Evolutionary conservation across 2,113 vertebrate genomes (phyloP), one percentile per base, ranked within the genome.

Genomic region (Nyctereutes procyonoides): DNA sequence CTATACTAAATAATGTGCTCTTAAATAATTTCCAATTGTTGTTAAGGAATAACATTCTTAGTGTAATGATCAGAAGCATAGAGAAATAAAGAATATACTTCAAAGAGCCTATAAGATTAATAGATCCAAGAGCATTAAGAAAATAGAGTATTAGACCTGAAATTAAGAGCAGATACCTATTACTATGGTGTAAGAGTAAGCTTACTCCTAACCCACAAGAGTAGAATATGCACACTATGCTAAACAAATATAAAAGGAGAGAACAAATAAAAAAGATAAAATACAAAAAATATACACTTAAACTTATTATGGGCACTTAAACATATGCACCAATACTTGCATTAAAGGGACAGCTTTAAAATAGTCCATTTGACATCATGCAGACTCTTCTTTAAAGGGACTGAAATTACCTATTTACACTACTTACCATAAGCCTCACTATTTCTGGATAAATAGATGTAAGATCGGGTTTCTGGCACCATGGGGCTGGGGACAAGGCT

Each of bases 61-160:
- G 32, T 77, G 7, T 71, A 93, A 60, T n/a, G 9, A 88, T 22
- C 87, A n/a, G 55, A 97, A 48, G 60, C 17, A 82, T 0, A 80
- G 53, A 84, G 30, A 79, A 82, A 83, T 79, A 22, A 80, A 93
- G 95, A 97, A 58, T 65, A 93, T 7, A 8, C 32, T 62, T 63
- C 58, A 80, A 5, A 85, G 73, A 88, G 69, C 5, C 38, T 83
- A 20, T 19, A 89, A 89, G 53, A 19, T 28, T 60, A 77, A 83
- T 9, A 56, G 55, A 71, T 95, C 19, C n/a, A 51, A 81, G 22
- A 67, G 17, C 77, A 77, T 65, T 86, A 65, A 77, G 79, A 82
- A 84, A 95, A 92, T 62, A 19, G 63, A 32, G 0, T 53, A 88
- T 88, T 15, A 81, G 58, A 85, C 43, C 15, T 79, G 14, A 91